Conservation (phyloP, 2,113 vertebrate species). For the Isichthys henryi region DNA sequence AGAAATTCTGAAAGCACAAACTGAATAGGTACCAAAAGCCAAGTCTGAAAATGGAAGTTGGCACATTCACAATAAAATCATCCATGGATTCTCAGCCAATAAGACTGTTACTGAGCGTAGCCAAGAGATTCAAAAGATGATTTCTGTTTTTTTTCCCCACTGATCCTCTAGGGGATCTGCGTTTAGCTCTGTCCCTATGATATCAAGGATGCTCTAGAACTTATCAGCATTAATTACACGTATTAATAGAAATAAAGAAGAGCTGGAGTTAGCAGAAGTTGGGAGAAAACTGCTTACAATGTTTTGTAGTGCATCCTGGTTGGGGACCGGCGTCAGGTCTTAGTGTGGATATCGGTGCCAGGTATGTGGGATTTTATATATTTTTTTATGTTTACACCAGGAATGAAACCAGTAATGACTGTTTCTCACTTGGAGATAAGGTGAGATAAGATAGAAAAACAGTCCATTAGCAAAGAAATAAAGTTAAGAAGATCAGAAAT, state of each 20-base stretch:
- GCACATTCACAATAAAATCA: background rate
- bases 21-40: background rate
- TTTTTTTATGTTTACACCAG: background rate
- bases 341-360: background rate
- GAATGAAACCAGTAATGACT: background rate
- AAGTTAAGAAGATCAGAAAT: background rate
- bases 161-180: background rate
- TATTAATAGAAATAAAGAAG: background rate
- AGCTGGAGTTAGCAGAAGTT: background rate
- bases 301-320: background rate
- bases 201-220: background rate
- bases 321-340: background rate
- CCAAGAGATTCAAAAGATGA: background rate
- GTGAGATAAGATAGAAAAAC: background rate
- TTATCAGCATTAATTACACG: background rate
- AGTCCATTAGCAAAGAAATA: background rate
- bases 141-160: background rate
- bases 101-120: background rate
- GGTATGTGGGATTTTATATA: background rate
- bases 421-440: background rate
- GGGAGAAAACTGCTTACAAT: background rate
- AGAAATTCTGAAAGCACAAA: background rate
- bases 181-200: background rate
- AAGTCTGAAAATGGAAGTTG: constrained; percentile 2
- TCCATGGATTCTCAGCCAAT: background rate